Evolutionary conservation across 1,140 invertebrate species (phyloP), one percentile per base, ranked within the genome.

Genomic region (Scaptodrosophila lebanonensis): DNA sequence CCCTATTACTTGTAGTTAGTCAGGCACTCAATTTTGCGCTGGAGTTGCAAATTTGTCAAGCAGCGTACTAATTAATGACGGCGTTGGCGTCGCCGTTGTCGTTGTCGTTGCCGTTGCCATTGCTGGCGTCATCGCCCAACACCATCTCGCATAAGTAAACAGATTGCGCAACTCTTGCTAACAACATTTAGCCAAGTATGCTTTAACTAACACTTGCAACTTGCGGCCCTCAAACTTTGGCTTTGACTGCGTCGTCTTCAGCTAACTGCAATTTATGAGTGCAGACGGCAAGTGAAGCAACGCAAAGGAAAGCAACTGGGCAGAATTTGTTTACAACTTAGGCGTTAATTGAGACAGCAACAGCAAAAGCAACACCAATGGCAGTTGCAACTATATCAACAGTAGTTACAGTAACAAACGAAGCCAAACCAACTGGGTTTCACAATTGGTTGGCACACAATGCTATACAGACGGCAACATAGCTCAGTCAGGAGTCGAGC

Each of bases 321-420:
- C 60, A 40, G 73, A 82, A 82, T 82, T 82, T 70, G 75, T 82
- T 82, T 83, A 83, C 75, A 79, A 82, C 75, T 79, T 79, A 66
- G 75, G 69, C 75, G 73, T 73, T 79, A 79, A 79, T 79, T 82
- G 73, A 79, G 75, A 79, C 52, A 56, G 51, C 73, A 69, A 64
- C 69, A 73, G 47, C 45, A 27, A 32, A 16, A 18, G 35, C 27
- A 2, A 9, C 11, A 52, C 17, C 33, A 45, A 2, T 20, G 36
- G 18, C 27, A 22, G 16, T 6, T 4, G 29, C 15, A 50, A 13
- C 33, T n/a, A 20, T 5, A 39, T 12, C 22, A 39, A n/a, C 9
- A 43, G 47, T 2, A 51, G 13, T 43, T 40, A 30, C 12, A 40
- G 16, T 9, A n/a, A 13, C 13, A 45, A 56, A 20, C 25, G 40